These are phyloP conservation scores for Lepas anatifera DNA, from an alignment of 2,888 invertebrate species.

Conservation along the genomic window DNA sequence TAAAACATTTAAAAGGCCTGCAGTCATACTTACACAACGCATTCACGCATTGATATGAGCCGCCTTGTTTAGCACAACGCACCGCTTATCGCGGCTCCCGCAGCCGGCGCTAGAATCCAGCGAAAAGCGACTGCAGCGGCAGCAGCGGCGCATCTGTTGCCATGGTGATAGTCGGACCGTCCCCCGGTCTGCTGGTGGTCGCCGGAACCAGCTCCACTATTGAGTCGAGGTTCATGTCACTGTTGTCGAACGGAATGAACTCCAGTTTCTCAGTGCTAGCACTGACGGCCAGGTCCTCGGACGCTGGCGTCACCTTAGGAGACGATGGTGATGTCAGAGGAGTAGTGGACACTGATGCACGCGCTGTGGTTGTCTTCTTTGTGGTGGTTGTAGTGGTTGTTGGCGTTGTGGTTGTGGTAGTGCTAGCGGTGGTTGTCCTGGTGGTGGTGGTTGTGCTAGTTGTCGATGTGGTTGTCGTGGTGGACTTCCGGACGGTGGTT, in stretches of 20 bases:
- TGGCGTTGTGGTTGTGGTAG: not conserved
- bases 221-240: not conserved
- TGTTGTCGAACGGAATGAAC: not conserved
- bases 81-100: too few species aligned
- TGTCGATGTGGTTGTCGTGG: conserved; percentile 71
- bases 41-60: too few species aligned
- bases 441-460: conserved; percentile 56
- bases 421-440: not conserved
- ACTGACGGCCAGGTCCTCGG: not conserved
- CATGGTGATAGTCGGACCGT: not conserved
- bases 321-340: too few species aligned
- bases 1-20: too few species aligned
- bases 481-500: conserved; percentile 87
- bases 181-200: not conserved
- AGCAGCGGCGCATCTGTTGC: not conserved
- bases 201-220: not conserved
- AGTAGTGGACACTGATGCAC: too few species aligned
- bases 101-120: not conserved
- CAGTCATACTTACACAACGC: too few species aligned
- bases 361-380: too few species aligned
- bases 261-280: not conserved
- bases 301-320: too few species aligned
- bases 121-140: not conserved
- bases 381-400: not conserved
- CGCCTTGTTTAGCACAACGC: too few species aligned